Evolutionary conservation across 2,888 invertebrate genomes (phyloP), one percentile per base, ranked within the genome.

Genomic region (Cosmorhoe ocellata): DNA sequence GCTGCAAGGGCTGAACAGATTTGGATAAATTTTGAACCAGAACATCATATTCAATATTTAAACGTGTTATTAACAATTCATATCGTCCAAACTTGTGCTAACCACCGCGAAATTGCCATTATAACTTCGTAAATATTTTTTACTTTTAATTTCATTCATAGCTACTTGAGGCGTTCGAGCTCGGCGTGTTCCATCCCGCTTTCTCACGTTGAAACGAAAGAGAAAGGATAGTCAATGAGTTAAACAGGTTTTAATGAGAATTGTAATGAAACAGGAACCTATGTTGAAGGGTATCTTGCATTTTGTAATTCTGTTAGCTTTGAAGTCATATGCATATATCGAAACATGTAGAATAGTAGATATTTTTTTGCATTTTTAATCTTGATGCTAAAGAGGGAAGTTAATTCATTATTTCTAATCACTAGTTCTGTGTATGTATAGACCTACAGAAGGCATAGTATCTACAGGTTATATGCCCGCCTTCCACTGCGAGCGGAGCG

Each of bases 221-320:
- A 52, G 47, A 43, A 18, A 47, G 47, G 28, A 11, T 8, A 12
- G 14, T 51, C 41, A 51, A 46, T 51, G 51, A 33, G 46, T 22
- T 41, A 42, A 38, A 46, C 51, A 33, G 51, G 51, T 51, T 51
- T 33, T 47, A 47, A 52, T 52, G 47, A 47, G 52, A n/a, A 37
- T 41, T 22, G 50, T 43, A 45, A 27, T 34, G 36, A 40, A 38
- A 28, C 33, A 43, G 39, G 47, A 52, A 46, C 38, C 18, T 36
- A 14, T 10, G 32, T 22, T 24, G 37, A 8, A 31, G 10, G 46
- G 18, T 32, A 24, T 9, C 38, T 32, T 27, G 22, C 11, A 22
- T 43, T 41, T 43, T 14, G 14, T 27, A 28, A 37, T 11, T 31
- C 31, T 24, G 27, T 13, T n/a, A 6, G 36, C 32, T 13, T 11